Evolutionary conservation across 2,797 vertebrate genomes (phyloP).

Genomic region (Dendrocincla tyrannina): DNA sequence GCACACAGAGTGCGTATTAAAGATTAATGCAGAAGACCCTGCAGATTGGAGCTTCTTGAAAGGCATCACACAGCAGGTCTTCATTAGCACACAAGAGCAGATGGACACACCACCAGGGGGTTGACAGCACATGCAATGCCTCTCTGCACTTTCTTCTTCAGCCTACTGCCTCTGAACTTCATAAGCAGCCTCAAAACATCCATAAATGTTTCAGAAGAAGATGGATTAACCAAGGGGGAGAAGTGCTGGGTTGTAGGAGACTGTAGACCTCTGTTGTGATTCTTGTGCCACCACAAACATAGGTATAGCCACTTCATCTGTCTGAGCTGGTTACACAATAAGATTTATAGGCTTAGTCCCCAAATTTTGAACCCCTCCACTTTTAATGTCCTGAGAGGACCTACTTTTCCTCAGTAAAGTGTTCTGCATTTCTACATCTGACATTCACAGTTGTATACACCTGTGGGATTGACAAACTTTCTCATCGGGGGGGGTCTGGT

Average conservation of each 20-base stretch:
- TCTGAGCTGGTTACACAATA: background rate
- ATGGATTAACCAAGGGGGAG: background rate
- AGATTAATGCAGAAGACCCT: conserved; percentile 35
- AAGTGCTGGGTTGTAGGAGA: background rate
- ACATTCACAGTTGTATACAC: background rate
- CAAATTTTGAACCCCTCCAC: background rate
- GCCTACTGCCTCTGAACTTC: conserved; percentile 26
- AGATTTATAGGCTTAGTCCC: background rate
- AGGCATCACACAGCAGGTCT: background rate
- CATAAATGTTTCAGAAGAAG: conserved; percentile 43
- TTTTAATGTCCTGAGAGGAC: background rate
- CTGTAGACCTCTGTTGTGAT: background rate
- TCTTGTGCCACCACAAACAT: background rate
- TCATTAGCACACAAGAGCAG: background rate
- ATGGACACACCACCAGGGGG: background rate
- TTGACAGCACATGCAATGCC: background rate
- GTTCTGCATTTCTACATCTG: background rate
- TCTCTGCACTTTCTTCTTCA: background rate
- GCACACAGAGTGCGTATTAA: conserved; percentile 26
- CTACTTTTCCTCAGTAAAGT: background rate
- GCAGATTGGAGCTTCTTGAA: conserved; percentile 4
- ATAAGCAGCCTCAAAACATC: background rate
- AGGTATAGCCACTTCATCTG: accelerated
- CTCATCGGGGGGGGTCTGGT: accelerated
- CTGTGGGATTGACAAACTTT: background rate